A percentile compares a stretch with the other conserved stretches of the same genome.
Conservation (phyloP, 2,113 vertebrate species). For the Corvus cornix region DNA sequence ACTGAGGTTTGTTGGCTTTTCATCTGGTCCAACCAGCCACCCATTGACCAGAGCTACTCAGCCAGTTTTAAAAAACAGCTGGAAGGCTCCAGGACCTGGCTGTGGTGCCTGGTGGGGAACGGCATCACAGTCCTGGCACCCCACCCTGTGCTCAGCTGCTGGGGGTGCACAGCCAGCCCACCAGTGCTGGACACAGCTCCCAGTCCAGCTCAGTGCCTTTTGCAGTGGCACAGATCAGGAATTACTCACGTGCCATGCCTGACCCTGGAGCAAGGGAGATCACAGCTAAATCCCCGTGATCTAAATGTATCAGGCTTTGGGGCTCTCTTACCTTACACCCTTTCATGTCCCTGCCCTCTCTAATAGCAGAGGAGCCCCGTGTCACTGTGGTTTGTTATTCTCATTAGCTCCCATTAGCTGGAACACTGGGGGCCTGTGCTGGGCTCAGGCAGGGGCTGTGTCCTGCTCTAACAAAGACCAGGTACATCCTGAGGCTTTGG, state of each 20-base stretch:
- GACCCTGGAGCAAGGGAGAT: neutral
- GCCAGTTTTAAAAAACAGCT: neutral
- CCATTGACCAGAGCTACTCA: neutral
- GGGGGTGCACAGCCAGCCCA: accelerated
- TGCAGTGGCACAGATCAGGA: neutral
- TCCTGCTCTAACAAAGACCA: neutral
- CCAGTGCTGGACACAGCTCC: neutral
- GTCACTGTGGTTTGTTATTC: conserved; percentile 16
- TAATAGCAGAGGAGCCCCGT: neutral
- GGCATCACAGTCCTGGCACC: accelerated
- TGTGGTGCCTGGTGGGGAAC: neutral
- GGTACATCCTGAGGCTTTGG: accelerated
- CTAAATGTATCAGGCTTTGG: neutral
- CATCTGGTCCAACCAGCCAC: neutral
- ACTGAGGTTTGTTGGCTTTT: neutral
- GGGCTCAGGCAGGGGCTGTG: neutral
- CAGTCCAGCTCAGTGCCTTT: accelerated
- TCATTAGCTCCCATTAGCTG: neutral
- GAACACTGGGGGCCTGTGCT: neutral
- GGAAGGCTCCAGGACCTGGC: neutral
- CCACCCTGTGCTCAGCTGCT: accelerated
- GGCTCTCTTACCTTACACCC: neutral
- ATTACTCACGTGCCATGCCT: neutral
- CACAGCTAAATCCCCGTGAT: neutral
- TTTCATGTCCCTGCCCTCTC: conserved; percentile 3